phyloP scores from a whole-genome alignment of 2,888 invertebrate species.

The Cynaeus angustus region DNA sequence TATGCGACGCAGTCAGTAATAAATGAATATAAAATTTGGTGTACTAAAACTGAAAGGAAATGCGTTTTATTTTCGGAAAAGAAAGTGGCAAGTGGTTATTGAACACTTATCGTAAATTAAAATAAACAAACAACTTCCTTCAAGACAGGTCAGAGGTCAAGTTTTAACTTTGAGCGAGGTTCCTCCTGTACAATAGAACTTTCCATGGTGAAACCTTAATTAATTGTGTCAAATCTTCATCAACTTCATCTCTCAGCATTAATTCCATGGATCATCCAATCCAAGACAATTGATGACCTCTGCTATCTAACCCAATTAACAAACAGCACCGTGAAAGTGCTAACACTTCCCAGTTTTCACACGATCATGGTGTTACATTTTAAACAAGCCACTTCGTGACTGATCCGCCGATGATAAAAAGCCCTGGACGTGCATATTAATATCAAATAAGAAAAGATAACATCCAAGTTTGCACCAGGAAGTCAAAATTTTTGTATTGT shows the following conservation, averaged over 20 bases:
- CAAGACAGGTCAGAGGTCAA: background rate
- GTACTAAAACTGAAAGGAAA: too few species aligned
- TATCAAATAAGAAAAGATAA: background rate
- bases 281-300: constrained; percentile 43
- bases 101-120: too few species aligned
- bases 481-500: too few species aligned
- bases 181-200: background rate
- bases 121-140: too few species aligned
- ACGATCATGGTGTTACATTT: constrained; percentile 50
- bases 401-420: constrained; percentile 32
- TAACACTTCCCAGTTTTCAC: constrained; percentile 43
- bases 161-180: background rate
- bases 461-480: too few species aligned
- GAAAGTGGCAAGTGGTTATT: too few species aligned
- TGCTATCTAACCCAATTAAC: constrained; percentile 39
- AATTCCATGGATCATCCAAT: constrained; percentile 20
- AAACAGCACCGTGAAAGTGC: constrained; percentile 40
- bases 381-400: constrained; percentile 47
- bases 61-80: too few species aligned
- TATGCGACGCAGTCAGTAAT: too few species aligned
- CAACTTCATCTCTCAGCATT: constrained; percentile 9
- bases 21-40: too few species aligned
- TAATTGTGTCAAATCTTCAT: constrained; percentile 4
- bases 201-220: background rate
- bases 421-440: constrained; percentile 43